These are phyloP conservation scores for Coregonus sp. DNA, from an alignment of 2,797 vertebrate species.

Conservation along the genomic window DNA sequence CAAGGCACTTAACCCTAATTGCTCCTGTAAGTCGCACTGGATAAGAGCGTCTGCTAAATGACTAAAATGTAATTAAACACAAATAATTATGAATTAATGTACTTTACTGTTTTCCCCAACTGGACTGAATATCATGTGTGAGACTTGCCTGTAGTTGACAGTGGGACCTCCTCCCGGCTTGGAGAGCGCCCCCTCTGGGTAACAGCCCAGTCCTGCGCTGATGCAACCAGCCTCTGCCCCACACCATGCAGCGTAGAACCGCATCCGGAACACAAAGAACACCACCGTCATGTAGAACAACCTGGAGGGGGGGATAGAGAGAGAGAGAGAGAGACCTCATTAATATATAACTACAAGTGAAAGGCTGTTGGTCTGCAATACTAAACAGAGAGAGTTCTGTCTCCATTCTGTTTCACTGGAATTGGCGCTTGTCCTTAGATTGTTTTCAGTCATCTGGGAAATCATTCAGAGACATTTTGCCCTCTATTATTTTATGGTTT, in stretches of 20 bases:
- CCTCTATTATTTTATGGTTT: background rate
- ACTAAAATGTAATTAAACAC: too few species aligned
- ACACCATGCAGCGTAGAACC: constrained; percentile 92
- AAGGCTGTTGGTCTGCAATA: background rate
- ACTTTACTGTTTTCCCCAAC: background rate
- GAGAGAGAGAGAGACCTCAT: background rate
- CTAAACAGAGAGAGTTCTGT: background rate
- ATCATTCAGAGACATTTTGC: background rate
- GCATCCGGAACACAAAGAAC: constrained; percentile 92
- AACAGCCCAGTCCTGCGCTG: constrained; percentile 87
- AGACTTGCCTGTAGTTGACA: constrained; percentile 73
- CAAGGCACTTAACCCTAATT: too few species aligned
- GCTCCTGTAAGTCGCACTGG: too few species aligned
- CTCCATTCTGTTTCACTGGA: background rate
- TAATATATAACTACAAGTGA: background rate
- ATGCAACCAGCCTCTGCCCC: constrained; percentile 88
- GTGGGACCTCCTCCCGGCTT: constrained; percentile 88
- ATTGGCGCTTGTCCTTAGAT: background rate
- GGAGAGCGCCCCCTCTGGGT: constrained; percentile 81
- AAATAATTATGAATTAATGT: background rate
- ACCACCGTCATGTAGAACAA: constrained; percentile 88
- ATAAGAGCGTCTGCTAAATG: too few species aligned
- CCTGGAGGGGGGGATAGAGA: constrained; percentile 52
- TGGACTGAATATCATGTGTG: background rate
- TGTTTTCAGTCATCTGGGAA: background rate